Evolutionary conservation across 1,140 invertebrate genomes (phyloP).

Genomic region (Galleria mellonella): DNA sequence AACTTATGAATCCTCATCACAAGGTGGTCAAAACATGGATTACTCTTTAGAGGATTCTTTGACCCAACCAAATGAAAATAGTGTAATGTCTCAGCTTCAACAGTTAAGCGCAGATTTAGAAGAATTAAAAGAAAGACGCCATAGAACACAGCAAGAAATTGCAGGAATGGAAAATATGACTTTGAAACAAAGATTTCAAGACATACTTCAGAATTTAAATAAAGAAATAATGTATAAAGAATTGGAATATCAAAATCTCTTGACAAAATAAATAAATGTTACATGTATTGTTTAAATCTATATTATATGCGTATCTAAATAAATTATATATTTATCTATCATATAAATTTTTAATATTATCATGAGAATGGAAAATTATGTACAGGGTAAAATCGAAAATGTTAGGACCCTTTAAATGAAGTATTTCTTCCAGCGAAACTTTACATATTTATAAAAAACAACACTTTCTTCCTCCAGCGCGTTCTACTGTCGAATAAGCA

Average conservation of each 20-base stretch:
- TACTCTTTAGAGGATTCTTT: neutral
- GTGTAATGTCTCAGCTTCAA: no score
- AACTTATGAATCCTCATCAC: neutral
- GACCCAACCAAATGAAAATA: neutral
- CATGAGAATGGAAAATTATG: no score
- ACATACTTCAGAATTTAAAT: constrained; percentile 84
- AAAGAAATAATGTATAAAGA: constrained; percentile 88
- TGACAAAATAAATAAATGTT: constrained; percentile 17
- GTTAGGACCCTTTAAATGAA: no score
- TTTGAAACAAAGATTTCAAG: constrained; percentile 87
- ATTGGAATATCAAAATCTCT: constrained; percentile 76
- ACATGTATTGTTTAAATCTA: no score
- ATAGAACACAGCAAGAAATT: constrained; percentile 88
- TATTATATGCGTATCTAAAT: no score
- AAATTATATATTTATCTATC: no score
- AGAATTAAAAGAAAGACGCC: constrained; percentile 81
- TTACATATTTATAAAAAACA: no score
- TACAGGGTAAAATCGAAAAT: no score
- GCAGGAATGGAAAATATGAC: constrained; percentile 90
- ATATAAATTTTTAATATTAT: no score
- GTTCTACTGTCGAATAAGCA: no score
- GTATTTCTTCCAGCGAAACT: no score
- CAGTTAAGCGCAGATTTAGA: constrained; percentile 81
- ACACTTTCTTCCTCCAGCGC: no score
- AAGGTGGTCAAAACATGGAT: neutral